phyloP scores from a whole-genome alignment of 2,113 vertebrate genomes.

The Oxygymnocypris stewartii region DNA sequence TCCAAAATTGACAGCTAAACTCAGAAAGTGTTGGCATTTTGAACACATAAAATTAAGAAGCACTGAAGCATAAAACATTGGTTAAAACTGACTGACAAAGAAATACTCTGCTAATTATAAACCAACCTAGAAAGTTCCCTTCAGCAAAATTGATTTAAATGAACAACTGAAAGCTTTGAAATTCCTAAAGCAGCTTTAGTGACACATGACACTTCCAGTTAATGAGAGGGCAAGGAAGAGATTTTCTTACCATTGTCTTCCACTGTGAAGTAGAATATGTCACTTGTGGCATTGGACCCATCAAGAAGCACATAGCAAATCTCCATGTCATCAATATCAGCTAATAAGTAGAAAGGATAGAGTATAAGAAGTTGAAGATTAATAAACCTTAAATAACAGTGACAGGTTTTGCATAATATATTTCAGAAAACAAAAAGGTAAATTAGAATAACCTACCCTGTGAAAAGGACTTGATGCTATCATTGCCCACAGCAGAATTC shows the following conservation, averaged over 20 bases:
- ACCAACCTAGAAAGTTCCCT: slow-evolving; percentile 7
- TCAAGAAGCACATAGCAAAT: slow-evolving; percentile 81
- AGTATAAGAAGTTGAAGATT: slow-evolving; percentile 35
- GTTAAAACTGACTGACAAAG: slow-evolving; percentile 59
- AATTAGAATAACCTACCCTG: slow-evolving; percentile 81
- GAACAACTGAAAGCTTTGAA: neutral
- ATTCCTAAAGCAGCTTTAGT: slow-evolving; percentile 16
- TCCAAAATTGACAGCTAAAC: neutral
- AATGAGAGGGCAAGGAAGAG: slow-evolving; percentile 17
- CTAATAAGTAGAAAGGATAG: slow-evolving; percentile 66
- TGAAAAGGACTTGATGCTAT: slow-evolving; percentile 85
- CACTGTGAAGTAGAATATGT: slow-evolving; percentile 84
- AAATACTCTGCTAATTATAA: slow-evolving; percentile 59
- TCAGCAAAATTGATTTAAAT: slow-evolving; percentile 19
- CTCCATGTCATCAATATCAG: slow-evolving; percentile 84
- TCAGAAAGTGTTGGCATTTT: slow-evolving; percentile 1
- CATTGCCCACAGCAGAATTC: slow-evolving; percentile 85
- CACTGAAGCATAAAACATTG: neutral
- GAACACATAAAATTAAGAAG: neutral
- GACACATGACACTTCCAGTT: slow-evolving; percentile 42
- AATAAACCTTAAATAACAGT: neutral
- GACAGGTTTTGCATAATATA: neutral
- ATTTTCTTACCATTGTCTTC: slow-evolving; percentile 81
- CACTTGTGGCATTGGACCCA: slow-evolving; percentile 79
- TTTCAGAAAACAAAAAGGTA: neutral